Base-by-base conservation (phyloP, 2,888 invertebrate genomes). In the Disparrhopalites patrizii region DNA sequence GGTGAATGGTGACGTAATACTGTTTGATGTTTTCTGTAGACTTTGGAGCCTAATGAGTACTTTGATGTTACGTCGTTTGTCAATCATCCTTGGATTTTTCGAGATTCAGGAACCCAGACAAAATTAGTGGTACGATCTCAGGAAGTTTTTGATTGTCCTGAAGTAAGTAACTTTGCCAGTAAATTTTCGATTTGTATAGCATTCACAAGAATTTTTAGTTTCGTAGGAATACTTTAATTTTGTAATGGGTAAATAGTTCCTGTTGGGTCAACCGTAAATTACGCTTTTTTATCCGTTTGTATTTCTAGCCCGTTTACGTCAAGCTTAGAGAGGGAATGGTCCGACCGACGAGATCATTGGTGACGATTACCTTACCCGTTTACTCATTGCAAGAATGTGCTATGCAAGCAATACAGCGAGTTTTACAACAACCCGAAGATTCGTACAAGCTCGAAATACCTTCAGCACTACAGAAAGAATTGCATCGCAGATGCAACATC, bases 61-160 rank as follows among this genome's bases (percentile, higher is more conserved):
- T 81, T 84, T 60, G 86, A 88, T 75, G 83, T 91, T 0, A 87
- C 89, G 75, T 89, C 93, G 0, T 93, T 82, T 78, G 85, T 86
- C 15, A 86, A 87, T 0, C 93, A 93, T 80, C 90, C 90, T 0
- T 93, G 93, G 92, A 85, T 91, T 69, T 92, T 91, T 77, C 81
- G 86, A 1, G 90, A 91, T 77, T 79, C 83, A 0, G 79, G 82
- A 0, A 89, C 89, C 0, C 84, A 84, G 56, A 90, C 90, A 75
- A 82, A 84, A 40, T 80, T 86, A 78, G 82, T 84, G 8, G 83
- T 87, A 0, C 83, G 78, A 58, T 73, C 76, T 3, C 74, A 76
- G 62, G 78, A 78, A 56, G 75, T 79, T 4, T 80, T 73, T 54
- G 72, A 75, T 47, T 71, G 71, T 31, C 73, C 73, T n/a, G 72